Percentiles rank a stretch among this genome's conserved stretches.
Evolutionary conservation across 2,113 vertebrate genomes (phyloP).

Genomic region (Lophotis ruficrista): DNA sequence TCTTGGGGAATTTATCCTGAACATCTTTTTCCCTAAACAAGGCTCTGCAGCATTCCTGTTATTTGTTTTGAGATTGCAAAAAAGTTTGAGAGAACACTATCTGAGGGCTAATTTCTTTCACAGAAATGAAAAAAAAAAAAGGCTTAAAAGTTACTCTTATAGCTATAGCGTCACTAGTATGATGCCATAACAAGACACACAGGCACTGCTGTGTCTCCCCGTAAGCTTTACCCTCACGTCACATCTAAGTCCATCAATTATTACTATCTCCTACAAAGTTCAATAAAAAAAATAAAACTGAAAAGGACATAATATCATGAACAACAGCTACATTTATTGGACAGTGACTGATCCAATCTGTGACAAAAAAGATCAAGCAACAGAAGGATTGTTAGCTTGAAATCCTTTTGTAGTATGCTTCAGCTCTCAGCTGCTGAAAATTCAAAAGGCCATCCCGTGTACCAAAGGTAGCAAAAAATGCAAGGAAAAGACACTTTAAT

Average conservation of each 20-base stretch:
- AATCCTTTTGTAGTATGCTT: constrained; percentile 55
- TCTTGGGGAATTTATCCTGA: neutral
- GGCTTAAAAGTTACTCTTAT: neutral
- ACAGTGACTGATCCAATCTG: constrained; percentile 52
- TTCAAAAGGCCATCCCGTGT: constrained; percentile 58
- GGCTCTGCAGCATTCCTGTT: neutral
- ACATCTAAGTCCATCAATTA: constrained; percentile 43
- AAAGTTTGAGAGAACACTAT: neutral
- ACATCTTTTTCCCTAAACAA: neutral
- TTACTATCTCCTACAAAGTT: constrained; percentile 57
- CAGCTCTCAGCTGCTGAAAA: constrained; percentile 58
- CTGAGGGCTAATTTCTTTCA: neutral
- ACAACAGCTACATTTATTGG: constrained; percentile 59
- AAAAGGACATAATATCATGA: constrained; percentile 27
- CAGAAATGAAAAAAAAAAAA: neutral
- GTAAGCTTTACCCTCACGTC: neutral
- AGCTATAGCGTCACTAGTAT: neutral
- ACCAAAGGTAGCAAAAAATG: constrained; percentile 35
- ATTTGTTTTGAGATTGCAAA: neutral
- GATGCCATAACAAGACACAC: constrained; percentile 31
- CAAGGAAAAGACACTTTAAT: constrained; percentile 65
- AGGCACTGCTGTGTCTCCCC: neutral
- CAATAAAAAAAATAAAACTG: constrained; percentile 35
- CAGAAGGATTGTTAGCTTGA: constrained; percentile 55
- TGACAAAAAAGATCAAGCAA: constrained; percentile 67